phyloP scores from a whole-genome alignment of 2,113 vertebrate genomes.

The Ciconia boyciana region DNA sequence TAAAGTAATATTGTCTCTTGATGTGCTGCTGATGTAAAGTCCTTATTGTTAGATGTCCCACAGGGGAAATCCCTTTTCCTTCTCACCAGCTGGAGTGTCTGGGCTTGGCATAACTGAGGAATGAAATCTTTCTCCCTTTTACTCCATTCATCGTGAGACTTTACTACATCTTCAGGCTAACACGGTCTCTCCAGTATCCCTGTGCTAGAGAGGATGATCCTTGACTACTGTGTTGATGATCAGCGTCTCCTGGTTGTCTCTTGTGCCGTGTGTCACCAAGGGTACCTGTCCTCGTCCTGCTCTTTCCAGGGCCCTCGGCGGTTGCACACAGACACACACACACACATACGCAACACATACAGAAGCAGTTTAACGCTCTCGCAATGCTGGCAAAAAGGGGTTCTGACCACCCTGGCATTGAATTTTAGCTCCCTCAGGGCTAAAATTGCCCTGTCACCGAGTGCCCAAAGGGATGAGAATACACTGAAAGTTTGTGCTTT shows the following conservation, averaged over 20 bases:
- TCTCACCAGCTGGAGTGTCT: background rate
- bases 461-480: background rate
- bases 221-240: background rate
- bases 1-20: background rate
- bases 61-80: background rate
- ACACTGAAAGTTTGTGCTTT: background rate
- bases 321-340: background rate
- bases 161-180: background rate
- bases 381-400: background rate
- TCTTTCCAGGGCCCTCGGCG: background rate
- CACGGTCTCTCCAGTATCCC: background rate
- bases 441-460: background rate
- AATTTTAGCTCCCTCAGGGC: background rate
- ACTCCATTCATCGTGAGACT: background rate
- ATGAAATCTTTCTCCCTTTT: background rate
- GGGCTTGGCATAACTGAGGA: background rate
- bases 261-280: background rate
- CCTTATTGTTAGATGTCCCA: background rate
- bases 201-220: background rate
- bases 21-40: background rate
- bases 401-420: background rate
- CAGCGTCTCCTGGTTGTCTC: background rate
- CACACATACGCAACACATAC: rapidly evolving
- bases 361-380: background rate
- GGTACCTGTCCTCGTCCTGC: background rate